Conservation (phyloP, 2,888 invertebrate genomes). For the Sphecodes monilicornis region DNA sequence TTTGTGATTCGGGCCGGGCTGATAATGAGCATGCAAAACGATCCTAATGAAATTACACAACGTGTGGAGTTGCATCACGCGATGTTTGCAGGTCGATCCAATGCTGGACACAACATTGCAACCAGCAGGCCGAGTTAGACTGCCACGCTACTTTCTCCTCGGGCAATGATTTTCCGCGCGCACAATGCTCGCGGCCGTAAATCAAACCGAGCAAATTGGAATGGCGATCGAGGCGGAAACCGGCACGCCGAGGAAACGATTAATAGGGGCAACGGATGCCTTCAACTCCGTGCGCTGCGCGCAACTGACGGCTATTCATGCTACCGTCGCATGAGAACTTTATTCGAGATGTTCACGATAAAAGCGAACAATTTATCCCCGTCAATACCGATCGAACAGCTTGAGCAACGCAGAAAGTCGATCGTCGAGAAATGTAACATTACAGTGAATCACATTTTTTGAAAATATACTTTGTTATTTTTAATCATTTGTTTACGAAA, state of each 20-base stretch:
- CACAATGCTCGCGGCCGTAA: constrained; percentile 3
- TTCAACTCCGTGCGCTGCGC: background rate
- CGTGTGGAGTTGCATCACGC: constrained; percentile 48
- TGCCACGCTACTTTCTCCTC: constrained; percentile 46
- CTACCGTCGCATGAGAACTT: background rate
- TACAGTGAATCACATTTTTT: too few relatives aligned
- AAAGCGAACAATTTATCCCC: background rate
- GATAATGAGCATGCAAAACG: constrained; percentile 28
- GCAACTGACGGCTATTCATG: constrained; percentile 1
- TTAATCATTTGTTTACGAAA: too few relatives aligned
- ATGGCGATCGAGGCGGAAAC: constrained; percentile 4
- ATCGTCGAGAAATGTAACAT: background rate
- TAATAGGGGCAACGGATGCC: background rate
- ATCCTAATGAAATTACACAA: constrained; percentile 50
- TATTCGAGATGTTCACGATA: background rate
- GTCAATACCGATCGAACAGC: background rate
- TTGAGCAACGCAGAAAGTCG: background rate
- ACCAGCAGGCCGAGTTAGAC: constrained; percentile 1
- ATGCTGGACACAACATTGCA: constrained; percentile 28
- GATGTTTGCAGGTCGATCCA: constrained; percentile 38
- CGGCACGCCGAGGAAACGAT: constrained; percentile 22
- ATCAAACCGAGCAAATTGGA: constrained; percentile 1
- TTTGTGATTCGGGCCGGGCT: background rate
- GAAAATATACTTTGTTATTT: too few relatives aligned
- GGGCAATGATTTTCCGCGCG: constrained; percentile 28